A percentile compares a stretch with the other conserved stretches of the same genome.
phyloP scores from a whole-genome alignment of 2,797 vertebrate genomes.

The Rhyacichthys aspro region DNA sequence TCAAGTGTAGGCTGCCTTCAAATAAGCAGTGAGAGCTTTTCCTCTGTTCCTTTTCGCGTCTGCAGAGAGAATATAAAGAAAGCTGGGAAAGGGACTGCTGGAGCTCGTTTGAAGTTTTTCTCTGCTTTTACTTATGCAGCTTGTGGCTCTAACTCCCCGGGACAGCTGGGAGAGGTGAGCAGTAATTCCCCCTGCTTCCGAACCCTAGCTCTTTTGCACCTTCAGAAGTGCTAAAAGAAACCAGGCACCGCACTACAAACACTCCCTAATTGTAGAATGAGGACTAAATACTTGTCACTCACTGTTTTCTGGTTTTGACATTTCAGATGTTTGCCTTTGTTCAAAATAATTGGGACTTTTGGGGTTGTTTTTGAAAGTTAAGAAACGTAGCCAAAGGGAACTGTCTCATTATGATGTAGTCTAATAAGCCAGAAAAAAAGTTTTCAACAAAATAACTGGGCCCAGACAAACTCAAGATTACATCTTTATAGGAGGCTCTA shows the following conservation, averaged over 20 bases:
- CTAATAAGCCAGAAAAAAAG: slow-evolving; percentile 57
- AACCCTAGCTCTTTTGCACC: slow-evolving; percentile 23
- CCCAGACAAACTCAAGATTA: slow-evolving; percentile 32
- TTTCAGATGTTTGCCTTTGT: slow-evolving; percentile 52
- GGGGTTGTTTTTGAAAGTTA: slow-evolving; percentile 35
- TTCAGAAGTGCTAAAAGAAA: slow-evolving; percentile 32
- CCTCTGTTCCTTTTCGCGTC: slow-evolving; percentile 13
- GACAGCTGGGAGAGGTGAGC: slow-evolving; percentile 49
- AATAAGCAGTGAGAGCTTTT: slow-evolving; percentile 18
- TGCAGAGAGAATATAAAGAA: slow-evolving; percentile 26
- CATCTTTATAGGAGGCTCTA: slow-evolving; percentile 21
- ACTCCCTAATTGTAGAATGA: slow-evolving; percentile 31
- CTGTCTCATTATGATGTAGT: slow-evolving; percentile 59
- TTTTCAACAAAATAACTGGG: slow-evolving; percentile 21
- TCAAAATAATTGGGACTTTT: slow-evolving; percentile 63
- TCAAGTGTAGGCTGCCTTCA: slow-evolving; percentile 8
- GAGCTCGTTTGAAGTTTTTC: slow-evolving; percentile 69
- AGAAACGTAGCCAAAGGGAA: slow-evolving; percentile 48
- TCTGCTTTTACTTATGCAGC: slow-evolving; percentile 53
- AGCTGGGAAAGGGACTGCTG: slow-evolving; percentile 14
- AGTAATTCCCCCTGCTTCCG: slow-evolving; percentile 21
- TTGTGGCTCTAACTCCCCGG: slow-evolving; percentile 48
- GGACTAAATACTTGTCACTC: slow-evolving; percentile 58
- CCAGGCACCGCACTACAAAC: slow-evolving; percentile 48
- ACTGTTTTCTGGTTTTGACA: slow-evolving; percentile 34